Evolutionary conservation across 92 coral and sea anemone genomes (phyloP), one percentile per base, ranked within the genome.

Genomic region (Metridium senile): DNA sequence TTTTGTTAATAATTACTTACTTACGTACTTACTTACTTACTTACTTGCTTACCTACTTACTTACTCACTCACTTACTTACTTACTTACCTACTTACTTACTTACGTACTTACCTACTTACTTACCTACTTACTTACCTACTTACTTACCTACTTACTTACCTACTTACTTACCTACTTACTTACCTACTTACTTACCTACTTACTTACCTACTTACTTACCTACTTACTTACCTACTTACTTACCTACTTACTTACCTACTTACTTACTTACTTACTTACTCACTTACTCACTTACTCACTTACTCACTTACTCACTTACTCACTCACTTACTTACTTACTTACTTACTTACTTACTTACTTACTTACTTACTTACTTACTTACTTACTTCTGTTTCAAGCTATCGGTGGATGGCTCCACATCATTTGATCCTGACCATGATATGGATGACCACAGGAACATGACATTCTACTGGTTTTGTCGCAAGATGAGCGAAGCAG

Each of bases 381-480:
- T 39, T 39, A 4, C 13, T 39, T 39, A 39, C 13, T 47, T 47
- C n/a, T n/a, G n/a, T 28, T 21, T 31, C 21, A n/a, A 94, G 98
- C 84, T 89, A 32, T 33, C 81, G 21, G 18, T 94, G 62, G 83
- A 84, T 69, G 88, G 89, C 17, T 33, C 62, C 0, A 20, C 32
- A 19, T 85, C 97, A 0, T 9, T 30, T n/a, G 98, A 94, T 59
- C 81, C 76, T 1, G 98, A 94, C 57, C 86, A 47, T 56, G 87
- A 68, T 23, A 27, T 45, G 11, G 69, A 68, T 16, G n/a, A 47
- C 62, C 33, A 71, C 59, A 72, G 84, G n/a, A 57, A 70, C 33
- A 91, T 90, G 78, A 61, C 69, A 49, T 91, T 82, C 69, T 45
- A 39, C 33, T 85, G 92, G 93, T 63, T 91, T 31, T 91, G 97